Percentiles rank a stretch among this genome's conserved stretches.
phyloP scores from a whole-genome alignment of 2,113 vertebrate genomes.

The Suncus etruscus region DNA sequence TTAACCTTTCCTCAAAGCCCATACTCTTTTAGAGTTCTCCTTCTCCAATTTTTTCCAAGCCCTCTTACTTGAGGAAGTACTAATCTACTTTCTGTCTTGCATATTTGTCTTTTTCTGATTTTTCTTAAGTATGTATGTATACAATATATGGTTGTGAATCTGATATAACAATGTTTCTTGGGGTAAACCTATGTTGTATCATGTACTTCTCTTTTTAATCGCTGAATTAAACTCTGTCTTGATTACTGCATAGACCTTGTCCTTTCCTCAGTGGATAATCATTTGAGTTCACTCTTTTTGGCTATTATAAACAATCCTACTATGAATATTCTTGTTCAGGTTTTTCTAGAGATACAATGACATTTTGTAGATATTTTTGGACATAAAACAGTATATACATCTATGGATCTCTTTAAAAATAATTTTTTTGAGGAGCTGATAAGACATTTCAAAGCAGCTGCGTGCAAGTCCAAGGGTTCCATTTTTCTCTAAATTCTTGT shows the following conservation, averaged over 20 bases:
- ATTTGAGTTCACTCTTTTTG: slow-evolving; percentile 48
- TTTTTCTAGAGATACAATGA: background rate
- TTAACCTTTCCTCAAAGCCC: background rate
- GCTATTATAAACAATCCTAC: background rate
- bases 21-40: background rate
- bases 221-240: background rate
- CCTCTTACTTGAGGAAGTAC: background rate
- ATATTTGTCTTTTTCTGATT: background rate
- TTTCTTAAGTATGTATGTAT: slow-evolving; percentile 44
- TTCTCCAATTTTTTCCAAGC: background rate
- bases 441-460: background rate
- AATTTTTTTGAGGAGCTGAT: slow-evolving; percentile 33
- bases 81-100: slow-evolving; percentile 9
- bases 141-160: background rate
- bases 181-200: background rate
- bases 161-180: background rate
- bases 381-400: background rate
- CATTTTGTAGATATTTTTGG: slow-evolving; percentile 41
- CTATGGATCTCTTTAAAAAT: background rate
- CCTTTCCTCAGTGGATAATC: slow-evolving; percentile 1
- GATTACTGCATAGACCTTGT: background rate
- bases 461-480: background rate
- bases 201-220: slow-evolving; percentile 46
- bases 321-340: slow-evolving; percentile 1
- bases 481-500: background rate